Conservation (phyloP, 1,140 invertebrate genomes). For the Sycophaga agraensis region DNA sequence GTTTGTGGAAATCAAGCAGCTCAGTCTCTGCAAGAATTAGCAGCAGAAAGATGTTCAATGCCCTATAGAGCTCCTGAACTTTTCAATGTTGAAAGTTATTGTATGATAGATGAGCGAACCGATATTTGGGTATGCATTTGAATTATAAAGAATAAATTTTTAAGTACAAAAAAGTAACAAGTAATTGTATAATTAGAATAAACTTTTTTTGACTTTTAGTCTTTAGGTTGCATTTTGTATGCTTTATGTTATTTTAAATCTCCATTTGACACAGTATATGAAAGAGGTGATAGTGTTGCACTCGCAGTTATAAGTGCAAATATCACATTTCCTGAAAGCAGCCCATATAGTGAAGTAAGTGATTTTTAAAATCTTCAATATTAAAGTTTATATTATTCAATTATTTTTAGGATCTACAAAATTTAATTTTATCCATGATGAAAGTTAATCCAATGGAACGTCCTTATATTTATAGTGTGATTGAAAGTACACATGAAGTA, state of each 20-base stretch:
- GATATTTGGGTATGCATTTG: conserved; percentile 78
- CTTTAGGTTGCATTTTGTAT: conserved; percentile 82
- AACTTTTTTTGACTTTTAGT: conserved; percentile 62
- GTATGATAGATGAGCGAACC: conserved; percentile 79
- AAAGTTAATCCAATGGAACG: conserved; percentile 75
- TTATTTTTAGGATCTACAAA: conserved; percentile 66
- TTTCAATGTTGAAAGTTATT: conserved; percentile 81
- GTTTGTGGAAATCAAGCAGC: conserved; percentile 74
- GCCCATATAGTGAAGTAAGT: conserved; percentile 66
- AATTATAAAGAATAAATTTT: not conserved
- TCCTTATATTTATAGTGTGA: conserved; percentile 71
- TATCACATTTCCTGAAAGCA: conserved; percentile 71
- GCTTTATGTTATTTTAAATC: conserved; percentile 84
- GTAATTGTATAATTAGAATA: conserved; percentile 9
- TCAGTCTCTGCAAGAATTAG: conserved; percentile 75
- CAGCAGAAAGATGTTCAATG: conserved; percentile 84
- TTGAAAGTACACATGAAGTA: conserved; percentile 63
- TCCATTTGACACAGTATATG: conserved; percentile 83
- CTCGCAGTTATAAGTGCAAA: conserved; percentile 80
- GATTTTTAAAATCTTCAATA: not conserved
- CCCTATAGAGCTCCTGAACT: conserved; percentile 85
- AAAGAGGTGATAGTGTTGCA: conserved; percentile 84
- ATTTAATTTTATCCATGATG: conserved; percentile 71
- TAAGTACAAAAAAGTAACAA: not conserved
- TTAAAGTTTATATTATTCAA: not conserved